Evolutionary conservation across 2,888 invertebrate species (phyloP).

Genomic region (Spialia ferax): DNA sequence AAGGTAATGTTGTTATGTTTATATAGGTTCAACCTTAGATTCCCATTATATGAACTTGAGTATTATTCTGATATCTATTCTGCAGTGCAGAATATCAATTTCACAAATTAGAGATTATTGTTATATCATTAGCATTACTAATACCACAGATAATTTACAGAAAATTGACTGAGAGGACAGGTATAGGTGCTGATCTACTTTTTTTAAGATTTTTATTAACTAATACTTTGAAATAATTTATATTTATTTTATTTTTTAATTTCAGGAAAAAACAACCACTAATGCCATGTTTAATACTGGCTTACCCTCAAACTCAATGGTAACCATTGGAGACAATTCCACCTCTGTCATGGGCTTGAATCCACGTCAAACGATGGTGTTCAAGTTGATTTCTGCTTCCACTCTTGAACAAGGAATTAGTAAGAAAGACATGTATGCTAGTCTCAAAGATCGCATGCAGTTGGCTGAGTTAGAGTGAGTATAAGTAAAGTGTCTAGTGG

Average conservation of each 20-base stretch:
- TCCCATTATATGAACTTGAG: too few species aligned
- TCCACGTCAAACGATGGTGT: conserved; percentile 80
- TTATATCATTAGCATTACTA: too few species aligned
- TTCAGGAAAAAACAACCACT: conserved; percentile 66
- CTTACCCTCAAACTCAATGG: conserved; percentile 31
- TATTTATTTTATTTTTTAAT: conserved; percentile 34
- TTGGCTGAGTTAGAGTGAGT: conserved; percentile 82
- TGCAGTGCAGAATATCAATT: too few species aligned
- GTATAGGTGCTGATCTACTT: too few species aligned
- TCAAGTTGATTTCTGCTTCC: conserved; percentile 76
- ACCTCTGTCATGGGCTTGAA: conserved; percentile 76
- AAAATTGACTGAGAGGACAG: too few species aligned
- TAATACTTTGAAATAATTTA: too few species aligned
- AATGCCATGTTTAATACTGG: conserved; percentile 62
- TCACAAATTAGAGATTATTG: too few species aligned
- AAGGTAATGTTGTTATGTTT: conserved; percentile 61
- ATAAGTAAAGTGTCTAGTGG: conserved; percentile 15
- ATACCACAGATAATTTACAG: too few species aligned
- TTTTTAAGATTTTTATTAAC: too few species aligned
- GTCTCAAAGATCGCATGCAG: conserved; percentile 76
- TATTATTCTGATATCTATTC: too few species aligned
- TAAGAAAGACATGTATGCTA: conserved; percentile 77
- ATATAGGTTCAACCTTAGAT: too few species aligned
- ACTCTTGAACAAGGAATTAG: conserved; percentile 80
- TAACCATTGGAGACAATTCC: conserved; percentile 53